Evolutionary conservation across 2,797 vertebrate species (phyloP).

Genomic region (Gambusia yucatana): DNA sequence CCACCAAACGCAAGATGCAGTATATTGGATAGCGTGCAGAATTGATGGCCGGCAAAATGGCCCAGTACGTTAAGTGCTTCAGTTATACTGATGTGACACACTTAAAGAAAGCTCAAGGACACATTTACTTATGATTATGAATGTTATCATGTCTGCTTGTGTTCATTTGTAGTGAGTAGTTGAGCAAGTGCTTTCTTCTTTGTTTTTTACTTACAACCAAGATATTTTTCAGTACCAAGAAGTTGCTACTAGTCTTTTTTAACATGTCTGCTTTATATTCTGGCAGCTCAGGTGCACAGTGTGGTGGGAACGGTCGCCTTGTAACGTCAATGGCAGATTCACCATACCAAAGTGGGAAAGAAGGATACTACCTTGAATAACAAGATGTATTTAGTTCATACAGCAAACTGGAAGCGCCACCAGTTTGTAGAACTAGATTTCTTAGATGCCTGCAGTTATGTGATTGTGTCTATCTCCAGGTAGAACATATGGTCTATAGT

Average conservation of each 20-base stretch:
- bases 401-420: neutral
- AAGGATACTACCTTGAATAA: neutral
- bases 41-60: conserved; percentile 40
- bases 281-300: neutral
- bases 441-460: neutral
- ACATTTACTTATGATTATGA: conserved; percentile 1
- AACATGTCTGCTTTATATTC: neutral
- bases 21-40: conserved; percentile 45
- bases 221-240: neutral
- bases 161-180: neutral
- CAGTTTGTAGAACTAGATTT: neutral
- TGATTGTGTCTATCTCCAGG: neutral
- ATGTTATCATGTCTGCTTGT: conserved; percentile 13
- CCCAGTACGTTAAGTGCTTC: conserved; percentile 32
- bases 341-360: neutral
- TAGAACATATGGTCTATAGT: neutral
- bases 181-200: neutral
- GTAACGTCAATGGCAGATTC: neutral
- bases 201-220: conserved; percentile 10
- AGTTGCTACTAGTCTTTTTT: neutral
- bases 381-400: neutral
- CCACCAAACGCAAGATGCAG: conserved; percentile 38
- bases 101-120: conserved; percentile 21
- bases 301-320: neutral
- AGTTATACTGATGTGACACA: conserved; percentile 31